These are phyloP conservation scores for Crotalus tigris DNA, from an alignment of 2,113 vertebrate genomes.

Conservation along the genomic window DNA sequence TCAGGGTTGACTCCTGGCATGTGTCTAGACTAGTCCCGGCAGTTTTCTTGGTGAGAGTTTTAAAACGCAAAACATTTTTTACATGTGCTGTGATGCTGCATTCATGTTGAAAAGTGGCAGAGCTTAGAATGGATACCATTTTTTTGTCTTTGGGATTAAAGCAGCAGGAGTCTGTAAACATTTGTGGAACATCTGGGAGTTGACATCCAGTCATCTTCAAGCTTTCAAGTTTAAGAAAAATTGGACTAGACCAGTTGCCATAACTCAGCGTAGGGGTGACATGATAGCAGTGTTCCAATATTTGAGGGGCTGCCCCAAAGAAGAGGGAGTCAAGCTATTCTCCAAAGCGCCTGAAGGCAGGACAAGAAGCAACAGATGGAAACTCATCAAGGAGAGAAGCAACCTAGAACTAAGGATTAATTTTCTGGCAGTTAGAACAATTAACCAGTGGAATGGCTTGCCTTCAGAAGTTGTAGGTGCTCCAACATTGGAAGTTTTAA, in stretches of 20 bases:
- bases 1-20: neutral
- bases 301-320: no score
- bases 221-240: neutral
- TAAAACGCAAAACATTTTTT: neutral
- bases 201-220: neutral
- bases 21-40: neutral
- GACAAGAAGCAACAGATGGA: no score
- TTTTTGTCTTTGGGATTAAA: neutral
- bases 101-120: neutral
- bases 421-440: no score
- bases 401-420: no score
- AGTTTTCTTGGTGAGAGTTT: neutral
- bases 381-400: no score
- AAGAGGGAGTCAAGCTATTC: no score
- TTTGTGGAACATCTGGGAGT: neutral
- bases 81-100: neutral
- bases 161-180: neutral
- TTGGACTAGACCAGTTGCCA: neutral
- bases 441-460: no score
- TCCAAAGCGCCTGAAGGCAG: no score
- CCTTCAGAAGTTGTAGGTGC: no score
- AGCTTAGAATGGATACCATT: neutral
- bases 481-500: no score
- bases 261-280: neutral
- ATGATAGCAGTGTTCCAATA: no score